phyloP scores from a whole-genome alignment of 2,113 vertebrate genomes.

The Cettia cetti region DNA sequence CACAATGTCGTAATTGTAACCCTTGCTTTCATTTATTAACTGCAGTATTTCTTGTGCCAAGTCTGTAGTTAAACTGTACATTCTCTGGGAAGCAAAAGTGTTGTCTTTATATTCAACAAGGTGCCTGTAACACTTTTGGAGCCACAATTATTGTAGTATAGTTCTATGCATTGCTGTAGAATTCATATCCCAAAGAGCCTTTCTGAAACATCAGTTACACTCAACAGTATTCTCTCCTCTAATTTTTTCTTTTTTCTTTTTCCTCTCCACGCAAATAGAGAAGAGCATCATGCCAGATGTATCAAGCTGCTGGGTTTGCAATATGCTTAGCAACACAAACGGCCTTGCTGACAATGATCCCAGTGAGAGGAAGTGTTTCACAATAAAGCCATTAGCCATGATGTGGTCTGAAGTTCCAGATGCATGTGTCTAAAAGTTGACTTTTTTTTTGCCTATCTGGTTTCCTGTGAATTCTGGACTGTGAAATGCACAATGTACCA shows the following conservation, averaged over 20 bases:
- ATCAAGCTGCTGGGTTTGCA: neutral
- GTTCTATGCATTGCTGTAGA: neutral
- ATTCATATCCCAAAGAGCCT: neutral
- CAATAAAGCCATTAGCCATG: neutral
- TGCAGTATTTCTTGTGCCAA: neutral
- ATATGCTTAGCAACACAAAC: constrained; percentile 6
- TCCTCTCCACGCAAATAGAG: neutral
- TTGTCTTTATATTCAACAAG: neutral
- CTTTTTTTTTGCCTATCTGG: neutral
- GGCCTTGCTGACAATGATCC: neutral
- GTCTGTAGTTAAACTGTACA: neutral
- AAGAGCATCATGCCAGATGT: neutral
- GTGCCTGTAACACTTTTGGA: neutral
- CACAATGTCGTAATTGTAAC: neutral
- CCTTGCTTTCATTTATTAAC: constrained; percentile 6
- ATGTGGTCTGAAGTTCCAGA: neutral
- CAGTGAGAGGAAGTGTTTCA: constrained; percentile 6
- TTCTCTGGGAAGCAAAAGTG: neutral
- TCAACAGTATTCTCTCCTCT: neutral
- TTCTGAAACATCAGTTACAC: neutral
- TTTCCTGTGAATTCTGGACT: neutral
- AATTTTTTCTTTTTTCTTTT: neutral
- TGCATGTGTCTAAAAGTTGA: neutral
- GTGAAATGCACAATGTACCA: neutral
- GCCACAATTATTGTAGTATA: neutral